phyloP scores from a whole-genome alignment of 2,797 vertebrate species.

The Aplochiton taeniatus region DNA sequence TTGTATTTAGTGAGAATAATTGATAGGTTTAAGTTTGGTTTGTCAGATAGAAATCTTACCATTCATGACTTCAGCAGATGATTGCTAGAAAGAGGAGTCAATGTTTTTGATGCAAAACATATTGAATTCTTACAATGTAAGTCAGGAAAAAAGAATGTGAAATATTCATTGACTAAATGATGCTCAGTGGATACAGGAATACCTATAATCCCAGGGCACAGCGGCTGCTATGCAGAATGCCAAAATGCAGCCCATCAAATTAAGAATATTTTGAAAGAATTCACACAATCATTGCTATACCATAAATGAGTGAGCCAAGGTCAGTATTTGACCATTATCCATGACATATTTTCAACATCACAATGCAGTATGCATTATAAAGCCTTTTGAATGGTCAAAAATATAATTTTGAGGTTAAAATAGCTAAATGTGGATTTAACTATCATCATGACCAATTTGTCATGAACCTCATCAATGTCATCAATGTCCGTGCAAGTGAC shows the following conservation, averaged over 20 bases:
- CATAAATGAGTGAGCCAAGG: slow-evolving; percentile 37
- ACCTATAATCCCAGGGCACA: no score
- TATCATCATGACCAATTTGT: slow-evolving; percentile 36
- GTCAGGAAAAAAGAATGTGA: slow-evolving; percentile 38
- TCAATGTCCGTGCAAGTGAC: slow-evolving; percentile 49
- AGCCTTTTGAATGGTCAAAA: slow-evolving; percentile 47
- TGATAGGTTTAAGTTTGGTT: slow-evolving; percentile 12
- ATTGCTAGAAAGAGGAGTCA: slow-evolving; percentile 14
- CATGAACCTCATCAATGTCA: slow-evolving; percentile 29
- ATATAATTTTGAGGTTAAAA: slow-evolving; percentile 47
- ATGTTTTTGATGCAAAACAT: slow-evolving; percentile 69
- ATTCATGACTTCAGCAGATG: slow-evolving; percentile 16
- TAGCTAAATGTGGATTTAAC: slow-evolving; percentile 52
- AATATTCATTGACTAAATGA: slow-evolving; percentile 26
- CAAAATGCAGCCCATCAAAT: no score
- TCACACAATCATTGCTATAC: slow-evolving; percentile 45
- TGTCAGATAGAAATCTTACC: slow-evolving; percentile 15
- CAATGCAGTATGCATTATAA: slow-evolving; percentile 74
- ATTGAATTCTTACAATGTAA: slow-evolving; percentile 63
- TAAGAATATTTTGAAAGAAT: background rate
- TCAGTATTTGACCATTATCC: slow-evolving; percentile 16
- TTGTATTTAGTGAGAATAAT: no score
- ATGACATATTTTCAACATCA: slow-evolving; percentile 38
- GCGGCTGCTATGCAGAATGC: no score
- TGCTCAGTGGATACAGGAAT: background rate